Evolutionary conservation across 1,140 invertebrate species (phyloP).

Genomic region (Bombus pascuorum): DNA sequence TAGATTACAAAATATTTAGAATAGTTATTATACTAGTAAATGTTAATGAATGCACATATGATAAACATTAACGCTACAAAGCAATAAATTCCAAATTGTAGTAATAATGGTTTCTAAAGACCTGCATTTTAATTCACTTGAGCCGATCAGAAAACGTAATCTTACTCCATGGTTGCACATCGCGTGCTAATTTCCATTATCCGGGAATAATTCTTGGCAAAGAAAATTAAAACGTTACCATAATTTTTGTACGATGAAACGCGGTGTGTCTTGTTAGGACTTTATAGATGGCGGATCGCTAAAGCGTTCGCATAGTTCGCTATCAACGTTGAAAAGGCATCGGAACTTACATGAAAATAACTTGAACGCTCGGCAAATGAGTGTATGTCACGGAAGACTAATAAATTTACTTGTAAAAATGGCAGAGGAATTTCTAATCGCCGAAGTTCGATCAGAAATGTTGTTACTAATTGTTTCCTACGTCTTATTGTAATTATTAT

Average conservation of each 20-base stretch:
- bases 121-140: not conserved
- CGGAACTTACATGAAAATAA: not conserved
- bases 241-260: not conserved
- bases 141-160: not conserved
- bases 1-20: too few relatives aligned
- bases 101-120: not conserved
- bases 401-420: not conserved
- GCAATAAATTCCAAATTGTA: too few relatives aligned
- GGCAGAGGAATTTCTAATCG: not conserved
- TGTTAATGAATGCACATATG: too few relatives aligned
- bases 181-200: constrained; percentile 17
- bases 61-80: too few relatives aligned
- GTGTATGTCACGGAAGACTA: not conserved
- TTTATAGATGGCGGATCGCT: not conserved
- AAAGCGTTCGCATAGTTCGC: not conserved
- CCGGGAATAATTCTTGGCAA: not conserved
- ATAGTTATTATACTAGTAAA: too few relatives aligned
- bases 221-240: not conserved
- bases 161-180: not conserved
- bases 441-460: too few relatives aligned
- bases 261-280: not conserved
- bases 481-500: too few relatives aligned
- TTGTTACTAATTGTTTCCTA: too few relatives aligned
- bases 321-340: not conserved
- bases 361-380: not conserved